These are phyloP conservation scores for Regulus satrapa DNA, from an alignment of 2,113 vertebrate species.

Conservation along the genomic window DNA sequence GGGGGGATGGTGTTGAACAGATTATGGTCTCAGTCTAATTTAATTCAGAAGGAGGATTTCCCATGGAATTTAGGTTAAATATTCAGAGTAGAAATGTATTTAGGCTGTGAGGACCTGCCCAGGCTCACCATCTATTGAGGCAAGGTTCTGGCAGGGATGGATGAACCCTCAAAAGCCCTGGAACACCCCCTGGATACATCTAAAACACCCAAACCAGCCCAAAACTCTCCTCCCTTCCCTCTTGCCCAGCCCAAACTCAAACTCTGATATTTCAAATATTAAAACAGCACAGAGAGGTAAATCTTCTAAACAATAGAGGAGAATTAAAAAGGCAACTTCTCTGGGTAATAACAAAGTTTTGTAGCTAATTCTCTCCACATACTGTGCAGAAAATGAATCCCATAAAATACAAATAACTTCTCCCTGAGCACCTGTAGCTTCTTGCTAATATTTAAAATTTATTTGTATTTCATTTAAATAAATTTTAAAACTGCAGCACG, in stretches of 20 bases:
- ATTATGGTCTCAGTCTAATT: not conserved
- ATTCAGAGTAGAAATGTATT: not conserved
- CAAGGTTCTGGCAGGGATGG: not conserved
- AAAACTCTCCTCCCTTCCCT: not conserved
- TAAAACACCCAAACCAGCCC: not conserved
- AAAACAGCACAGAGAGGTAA: constrained; percentile 19
- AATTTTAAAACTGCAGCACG: not conserved
- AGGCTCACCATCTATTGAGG: not conserved
- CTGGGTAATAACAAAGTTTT: constrained; percentile 43
- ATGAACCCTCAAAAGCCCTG: not conserved
- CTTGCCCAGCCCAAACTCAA: not conserved
- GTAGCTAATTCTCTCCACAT: constrained; percentile 34
- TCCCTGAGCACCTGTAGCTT: constrained; percentile 53
- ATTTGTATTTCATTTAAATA: constrained; percentile 47
- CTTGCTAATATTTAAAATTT: constrained; percentile 62
- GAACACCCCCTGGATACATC: not conserved
- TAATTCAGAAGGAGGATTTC: not conserved
- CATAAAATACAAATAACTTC: constrained; percentile 59
- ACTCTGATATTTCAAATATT: constrained; percentile 49
- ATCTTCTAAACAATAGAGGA: constrained; percentile 19
- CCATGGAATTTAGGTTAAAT: not conserved
- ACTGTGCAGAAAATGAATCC: constrained; percentile 56
- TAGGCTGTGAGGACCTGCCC: not conserved
- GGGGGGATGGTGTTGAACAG: not conserved
- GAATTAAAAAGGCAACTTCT: constrained; percentile 47